Percentiles rank a stretch among this genome's conserved stretches.
Conservation (phyloP, 2,797 vertebrate species). For the Myiotriccus ornatus region DNA sequence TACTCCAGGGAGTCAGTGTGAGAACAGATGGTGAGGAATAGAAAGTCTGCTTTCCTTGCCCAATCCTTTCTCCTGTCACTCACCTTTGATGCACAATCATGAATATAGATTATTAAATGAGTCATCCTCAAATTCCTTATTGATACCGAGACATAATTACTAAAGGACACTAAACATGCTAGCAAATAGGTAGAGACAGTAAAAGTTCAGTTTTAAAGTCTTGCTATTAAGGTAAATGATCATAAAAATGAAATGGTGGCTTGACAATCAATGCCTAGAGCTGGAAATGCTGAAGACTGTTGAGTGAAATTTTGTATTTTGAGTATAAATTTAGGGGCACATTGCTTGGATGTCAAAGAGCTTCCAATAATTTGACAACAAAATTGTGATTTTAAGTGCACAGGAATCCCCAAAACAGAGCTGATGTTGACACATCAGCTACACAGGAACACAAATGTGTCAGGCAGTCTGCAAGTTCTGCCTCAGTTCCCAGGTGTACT, state of each 20-base stretch:
- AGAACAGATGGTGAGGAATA: constrained; percentile 4
- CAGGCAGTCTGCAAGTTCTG: not conserved
- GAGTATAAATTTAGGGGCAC: not conserved
- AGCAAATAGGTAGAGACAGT: not conserved
- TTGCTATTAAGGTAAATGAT: not conserved
- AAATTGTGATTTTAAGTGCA: not conserved
- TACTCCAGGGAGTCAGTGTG: not conserved
- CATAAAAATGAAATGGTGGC: not conserved
- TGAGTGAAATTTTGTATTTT: not conserved
- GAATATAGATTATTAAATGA: not conserved
- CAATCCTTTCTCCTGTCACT: not conserved
- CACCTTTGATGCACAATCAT: not conserved
- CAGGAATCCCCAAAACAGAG: not conserved
- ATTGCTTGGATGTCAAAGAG: not conserved
- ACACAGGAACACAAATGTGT: not conserved
- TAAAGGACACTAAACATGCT: not conserved
- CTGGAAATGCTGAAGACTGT: not conserved
- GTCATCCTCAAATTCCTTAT: not conserved
- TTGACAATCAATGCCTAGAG: not conserved
- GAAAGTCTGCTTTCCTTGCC: not conserved
- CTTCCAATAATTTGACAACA: not conserved
- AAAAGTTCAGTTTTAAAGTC: not conserved
- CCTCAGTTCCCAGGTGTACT: not conserved
- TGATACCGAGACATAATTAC: not conserved
- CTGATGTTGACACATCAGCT: not conserved